Evolutionary conservation across 2,888 invertebrate species (phyloP).

Genomic region (Dicyrtomina minuta): DNA sequence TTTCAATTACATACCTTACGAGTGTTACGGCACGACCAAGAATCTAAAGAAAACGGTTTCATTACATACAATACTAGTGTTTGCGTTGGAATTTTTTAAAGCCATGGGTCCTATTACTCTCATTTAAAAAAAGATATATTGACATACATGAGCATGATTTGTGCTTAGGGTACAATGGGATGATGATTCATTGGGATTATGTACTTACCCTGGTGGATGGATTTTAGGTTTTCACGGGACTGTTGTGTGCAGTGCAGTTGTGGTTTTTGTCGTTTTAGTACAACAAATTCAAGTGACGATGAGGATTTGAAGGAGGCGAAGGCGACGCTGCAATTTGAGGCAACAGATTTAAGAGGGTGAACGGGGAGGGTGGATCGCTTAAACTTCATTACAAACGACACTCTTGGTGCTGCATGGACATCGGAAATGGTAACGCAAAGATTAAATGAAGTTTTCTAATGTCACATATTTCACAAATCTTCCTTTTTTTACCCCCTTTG

Average conservation of each 20-base stretch:
- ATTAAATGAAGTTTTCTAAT: slow-evolving; percentile 29
- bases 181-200: slow-evolving; percentile 27
- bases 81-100: no score
- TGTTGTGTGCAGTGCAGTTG: background rate
- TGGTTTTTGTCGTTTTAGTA: no score
- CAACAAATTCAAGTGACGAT: no score
- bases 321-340: slow-evolving; percentile 17
- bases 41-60: no score
- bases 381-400: slow-evolving; percentile 1
- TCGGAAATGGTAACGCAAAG: slow-evolving; percentile 26
- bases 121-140: slow-evolving; percentile 37
- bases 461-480: slow-evolving; percentile 40
- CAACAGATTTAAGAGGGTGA: slow-evolving; percentile 9
- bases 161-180: slow-evolving; percentile 6
- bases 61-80: no score
- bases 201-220: background rate
- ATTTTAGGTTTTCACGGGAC: background rate
- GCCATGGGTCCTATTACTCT: slow-evolving; percentile 26
- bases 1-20: no score
- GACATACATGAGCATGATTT: slow-evolving; percentile 20
- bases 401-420: slow-evolving; percentile 23
- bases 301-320: no score
- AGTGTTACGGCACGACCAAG: no score
- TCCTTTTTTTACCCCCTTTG: slow-evolving; percentile 27
- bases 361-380: background rate